A percentile compares a stretch with the other conserved stretches of the same genome.
Evolutionary conservation across 2,113 vertebrate species (phyloP).

Genomic region (Rhinichthys klamathensis): DNA sequence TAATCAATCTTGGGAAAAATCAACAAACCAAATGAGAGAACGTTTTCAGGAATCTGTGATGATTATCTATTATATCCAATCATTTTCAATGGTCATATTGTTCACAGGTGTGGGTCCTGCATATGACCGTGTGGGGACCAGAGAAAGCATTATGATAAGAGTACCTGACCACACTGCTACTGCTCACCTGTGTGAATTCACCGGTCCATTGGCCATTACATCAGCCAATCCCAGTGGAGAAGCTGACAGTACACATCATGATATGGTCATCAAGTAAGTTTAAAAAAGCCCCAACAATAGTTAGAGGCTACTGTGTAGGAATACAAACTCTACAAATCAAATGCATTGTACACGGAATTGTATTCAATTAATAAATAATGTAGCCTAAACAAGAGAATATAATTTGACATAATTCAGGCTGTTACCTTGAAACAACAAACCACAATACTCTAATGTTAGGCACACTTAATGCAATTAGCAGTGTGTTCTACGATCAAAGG

Average conservation of each 20-base stretch:
- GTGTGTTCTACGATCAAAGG: background rate
- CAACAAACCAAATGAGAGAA: background rate
- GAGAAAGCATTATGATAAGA: constrained; percentile 89
- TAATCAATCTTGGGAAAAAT: background rate
- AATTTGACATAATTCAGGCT: background rate
- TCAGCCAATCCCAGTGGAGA: constrained; percentile 91
- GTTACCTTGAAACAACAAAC: background rate
- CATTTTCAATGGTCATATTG: background rate
- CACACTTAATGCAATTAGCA: background rate
- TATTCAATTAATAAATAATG: background rate
- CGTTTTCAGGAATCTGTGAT: background rate
- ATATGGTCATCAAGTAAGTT: constrained; percentile 86
- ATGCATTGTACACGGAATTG: background rate
- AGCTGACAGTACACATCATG: constrained; percentile 86
- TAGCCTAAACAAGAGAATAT: background rate
- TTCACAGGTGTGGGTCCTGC: constrained; percentile 82
- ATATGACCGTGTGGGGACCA: constrained; percentile 86
- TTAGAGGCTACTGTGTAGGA: background rate
- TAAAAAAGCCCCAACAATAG: background rate
- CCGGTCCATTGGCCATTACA: constrained; percentile 85
- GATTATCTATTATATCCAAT: background rate
- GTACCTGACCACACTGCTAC: constrained; percentile 87
- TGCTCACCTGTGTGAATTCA: constrained; percentile 83
- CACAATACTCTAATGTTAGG: background rate
- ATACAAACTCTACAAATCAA: background rate